Base-by-base conservation (phyloP, 2,797 vertebrate species). In the Alectoris magna region DNA sequence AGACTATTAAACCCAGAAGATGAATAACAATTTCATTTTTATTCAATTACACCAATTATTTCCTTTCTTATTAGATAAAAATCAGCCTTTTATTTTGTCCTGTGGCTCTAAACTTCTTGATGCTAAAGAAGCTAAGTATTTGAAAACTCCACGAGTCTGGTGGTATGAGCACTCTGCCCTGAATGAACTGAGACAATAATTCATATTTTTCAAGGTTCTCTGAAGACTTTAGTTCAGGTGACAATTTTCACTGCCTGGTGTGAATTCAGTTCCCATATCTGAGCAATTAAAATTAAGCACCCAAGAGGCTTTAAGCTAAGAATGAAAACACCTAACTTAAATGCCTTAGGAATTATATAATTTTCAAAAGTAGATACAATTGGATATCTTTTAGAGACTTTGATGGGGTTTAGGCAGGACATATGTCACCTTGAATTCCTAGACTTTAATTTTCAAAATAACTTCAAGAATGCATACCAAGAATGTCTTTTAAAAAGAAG, bases 251-350 rank as follows among this genome's bases (percentile, higher is more conserved):
- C 53, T 80, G 13, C 19, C 23, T 9, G 2, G 18, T 87, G 38
- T 85, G 72, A 92, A 80, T 55, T 12, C 8, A 83, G 38, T 77
- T 93, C 21, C 0, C 46, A 8, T 73, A 81, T 22, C 29, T 79
- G 71, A 31, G 31, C n/a, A 89, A 89, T 72, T 92, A 94, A 85
- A 85, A 80, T 62, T 51, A 83, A 74, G 29, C n/a, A 85, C 48
- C 18, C 38, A 14, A 23, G 59, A 10, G 34, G 5, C 8, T 80
- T 89, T 82, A 79, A 68, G 63, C 31, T 49, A 74, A 85, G 62
- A 85, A 66, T 66, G 38, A 92, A 94, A 91, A 69, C 14, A 86
- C 5, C 26, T 29, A 46, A 72, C 83, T 91, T 89, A 89, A 91
- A 94, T 85, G 21, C 38, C 62, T 55, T 46, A 62, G 55, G 49